Evolutionary conservation across 2,797 vertebrate species (phyloP), one percentile per base, ranked within the genome.

Genomic region (Alosa sapidissima): DNA sequence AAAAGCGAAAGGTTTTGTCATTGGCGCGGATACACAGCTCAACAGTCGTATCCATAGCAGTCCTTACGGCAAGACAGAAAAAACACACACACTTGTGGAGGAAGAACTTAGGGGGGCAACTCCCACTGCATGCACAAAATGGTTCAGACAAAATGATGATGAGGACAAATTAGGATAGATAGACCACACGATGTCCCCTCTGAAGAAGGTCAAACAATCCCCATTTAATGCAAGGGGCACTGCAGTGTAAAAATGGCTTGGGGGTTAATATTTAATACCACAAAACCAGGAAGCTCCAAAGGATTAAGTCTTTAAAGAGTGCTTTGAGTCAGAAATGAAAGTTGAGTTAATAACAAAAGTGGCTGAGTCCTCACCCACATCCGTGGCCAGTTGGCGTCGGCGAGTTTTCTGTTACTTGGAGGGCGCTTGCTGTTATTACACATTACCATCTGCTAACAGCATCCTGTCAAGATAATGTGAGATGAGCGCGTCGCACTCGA

Each of bases 381-480:
- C 72, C 41, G 5, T 47, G 41, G 72, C 72, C 72, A 78, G 36
- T 47, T 78, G 72, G 72, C 72, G 72, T 47, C 5, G 72, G 72
- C 41, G 72, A 1, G 41, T 47, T 28, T 91, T 91, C 91, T 90
- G 91, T 92, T 93, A 91, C 91, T 89, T 91, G 92, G 91, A 92
- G 90, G 89, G 87, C 87, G 81, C 85, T 89, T 84, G 51, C 45
- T 90, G 91, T 93, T 92, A 89, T 91, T 89, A 89, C 88, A 91
- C 90, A 89, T 90, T 89, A 90, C 92, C 92, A 94, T 93, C 93
- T 94, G 92, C 88, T 93, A 88, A 91, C 88, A 87, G 89, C 84
- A 62, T 82, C 89, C 88, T 87, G 78, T 87, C 87, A 90, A 92
- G 92, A 92, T 90, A 91, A 90, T 85, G 91, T 89, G 92, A 91